These are phyloP conservation scores for Venturia canescens DNA, from an alignment of 1,140 invertebrate species.

Conservation along the genomic window DNA sequence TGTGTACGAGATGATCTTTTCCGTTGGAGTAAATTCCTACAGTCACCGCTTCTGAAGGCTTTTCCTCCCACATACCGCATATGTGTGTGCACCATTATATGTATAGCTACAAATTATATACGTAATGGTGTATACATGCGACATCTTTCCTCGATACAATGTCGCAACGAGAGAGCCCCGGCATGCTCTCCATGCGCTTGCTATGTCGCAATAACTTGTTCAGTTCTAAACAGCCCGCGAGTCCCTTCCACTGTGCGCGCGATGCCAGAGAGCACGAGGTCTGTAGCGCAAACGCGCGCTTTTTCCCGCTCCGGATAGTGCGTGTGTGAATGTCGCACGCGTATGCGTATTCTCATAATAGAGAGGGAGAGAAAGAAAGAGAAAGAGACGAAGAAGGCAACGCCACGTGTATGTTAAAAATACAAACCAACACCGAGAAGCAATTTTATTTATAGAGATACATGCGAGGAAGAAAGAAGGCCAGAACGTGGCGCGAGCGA, in stretches of 20 bases:
- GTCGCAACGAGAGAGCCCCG: slow-evolving; percentile 42
- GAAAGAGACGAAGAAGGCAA: background rate
- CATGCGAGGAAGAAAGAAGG: slow-evolving; percentile 43
- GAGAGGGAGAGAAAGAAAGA: background rate
- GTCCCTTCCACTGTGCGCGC: slow-evolving; percentile 5
- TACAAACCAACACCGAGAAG: slow-evolving; percentile 10
- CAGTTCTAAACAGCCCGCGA: slow-evolving; percentile 17
- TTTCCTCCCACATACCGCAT: slow-evolving; percentile 23
- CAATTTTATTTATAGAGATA: slow-evolving; percentile 50
- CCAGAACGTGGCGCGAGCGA: slow-evolving; percentile 24
- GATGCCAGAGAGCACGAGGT: slow-evolving; percentile 17
- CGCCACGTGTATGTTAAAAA: slow-evolving; percentile 5
- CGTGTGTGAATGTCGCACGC: slow-evolving; percentile 12
- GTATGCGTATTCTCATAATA: background rate
- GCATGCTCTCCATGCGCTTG: slow-evolving; percentile 7
- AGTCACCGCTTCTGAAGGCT: slow-evolving; percentile 28
- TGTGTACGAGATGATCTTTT: background rate
- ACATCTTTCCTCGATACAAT: background rate
- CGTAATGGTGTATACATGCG: no score
- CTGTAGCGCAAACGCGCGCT: slow-evolving; percentile 25
- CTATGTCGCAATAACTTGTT: slow-evolving; percentile 41
- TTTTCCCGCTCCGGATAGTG: slow-evolving; percentile 9
- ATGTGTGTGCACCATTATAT: background rate
- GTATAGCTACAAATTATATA: no score
- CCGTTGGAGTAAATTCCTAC: background rate